A percentile compares a stretch with the other conserved stretches of the same genome.
Evolutionary conservation across 2,888 invertebrate species (phyloP).

Genomic region (Chironomus tentans): DNA sequence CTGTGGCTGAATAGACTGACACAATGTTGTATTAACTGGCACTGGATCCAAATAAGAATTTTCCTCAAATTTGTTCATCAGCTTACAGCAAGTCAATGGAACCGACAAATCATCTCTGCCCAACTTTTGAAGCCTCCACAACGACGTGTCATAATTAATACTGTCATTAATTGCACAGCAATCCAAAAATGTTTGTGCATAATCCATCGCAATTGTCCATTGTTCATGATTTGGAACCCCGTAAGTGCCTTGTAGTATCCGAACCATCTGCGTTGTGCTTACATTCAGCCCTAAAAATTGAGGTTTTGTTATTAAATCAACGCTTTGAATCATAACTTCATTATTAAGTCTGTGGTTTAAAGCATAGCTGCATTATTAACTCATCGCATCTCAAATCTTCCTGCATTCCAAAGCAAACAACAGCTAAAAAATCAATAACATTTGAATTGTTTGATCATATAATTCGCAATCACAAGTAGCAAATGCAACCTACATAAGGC

Average conservation of each 20-base stretch:
- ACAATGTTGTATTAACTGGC: constrained; percentile 60
- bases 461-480: no score
- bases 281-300: constrained; percentile 64
- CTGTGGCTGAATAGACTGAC: constrained; percentile 48
- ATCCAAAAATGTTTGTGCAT: constrained; percentile 61
- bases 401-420: no score
- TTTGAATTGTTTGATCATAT: no score
- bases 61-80: constrained; percentile 48
- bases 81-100: constrained; percentile 60
- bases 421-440: no score
- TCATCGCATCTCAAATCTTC: no score
- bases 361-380: no score
- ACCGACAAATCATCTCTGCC: constrained; percentile 60
- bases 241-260: constrained; percentile 64
- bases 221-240: constrained; percentile 60
- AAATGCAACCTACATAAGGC: no score
- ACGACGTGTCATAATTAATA: constrained; percentile 69
- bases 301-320: constrained; percentile 65
- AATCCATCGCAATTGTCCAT: constrained; percentile 71
- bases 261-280: constrained; percentile 57
- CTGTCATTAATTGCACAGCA: constrained; percentile 74
- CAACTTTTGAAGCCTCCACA: constrained; percentile 67
- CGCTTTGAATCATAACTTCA: no score
- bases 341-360: no score
- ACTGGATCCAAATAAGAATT: constrained; percentile 64